Evolutionary conservation across 2,113 vertebrate species (phyloP).

Genomic region (Tyto alba): DNA sequence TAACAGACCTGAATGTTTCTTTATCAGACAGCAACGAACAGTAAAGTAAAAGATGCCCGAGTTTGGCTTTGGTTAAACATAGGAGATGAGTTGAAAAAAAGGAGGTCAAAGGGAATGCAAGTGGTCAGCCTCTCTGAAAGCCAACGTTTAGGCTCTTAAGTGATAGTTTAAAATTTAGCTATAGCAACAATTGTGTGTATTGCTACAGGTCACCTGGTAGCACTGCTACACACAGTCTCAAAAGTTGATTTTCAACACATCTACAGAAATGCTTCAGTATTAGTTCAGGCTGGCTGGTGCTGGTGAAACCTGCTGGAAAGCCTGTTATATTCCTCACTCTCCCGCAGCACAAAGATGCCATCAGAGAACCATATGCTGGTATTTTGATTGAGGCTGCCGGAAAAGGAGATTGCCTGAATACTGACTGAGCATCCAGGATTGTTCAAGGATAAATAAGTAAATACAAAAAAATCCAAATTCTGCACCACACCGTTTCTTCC

Average conservation of each 20-base stretch:
- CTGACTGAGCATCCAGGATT: background rate
- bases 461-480: background rate
- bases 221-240: background rate
- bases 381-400: background rate
- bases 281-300: slow-evolving; percentile 22
- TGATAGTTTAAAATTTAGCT: background rate
- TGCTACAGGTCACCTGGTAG: background rate
- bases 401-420: background rate
- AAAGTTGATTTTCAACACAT: background rate
- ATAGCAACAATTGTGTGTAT: background rate
- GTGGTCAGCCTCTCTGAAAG: background rate
- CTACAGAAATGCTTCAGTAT: background rate
- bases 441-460: background rate
- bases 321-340: slow-evolving; percentile 6
- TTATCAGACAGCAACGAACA: background rate
- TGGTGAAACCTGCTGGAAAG: background rate
- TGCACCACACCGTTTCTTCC: background rate
- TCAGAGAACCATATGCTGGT: background rate
- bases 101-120: background rate
- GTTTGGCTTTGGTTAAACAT: background rate
- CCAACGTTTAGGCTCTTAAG: background rate
- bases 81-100: background rate
- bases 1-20: background rate
- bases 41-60: background rate
- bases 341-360: background rate